Evolutionary conservation across 2,888 invertebrate species (phyloP).

Genomic region (Epsilonema sp.): DNA sequence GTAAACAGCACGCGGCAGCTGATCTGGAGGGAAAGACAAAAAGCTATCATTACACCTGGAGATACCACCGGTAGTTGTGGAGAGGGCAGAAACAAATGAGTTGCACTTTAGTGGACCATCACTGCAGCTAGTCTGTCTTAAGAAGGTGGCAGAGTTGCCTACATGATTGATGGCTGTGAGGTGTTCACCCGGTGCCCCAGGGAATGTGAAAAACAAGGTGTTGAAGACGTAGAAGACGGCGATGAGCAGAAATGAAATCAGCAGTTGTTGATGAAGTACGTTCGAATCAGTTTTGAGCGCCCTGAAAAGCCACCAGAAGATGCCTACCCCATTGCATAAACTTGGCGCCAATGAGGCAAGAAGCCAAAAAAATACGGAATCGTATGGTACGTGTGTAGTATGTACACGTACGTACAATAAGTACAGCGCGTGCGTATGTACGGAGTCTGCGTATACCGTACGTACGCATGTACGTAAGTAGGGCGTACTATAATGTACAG

Average conservation of each 20-base stretch:
- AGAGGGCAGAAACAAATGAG: too few relatives aligned
- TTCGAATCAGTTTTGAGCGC: slow-evolving; percentile 17
- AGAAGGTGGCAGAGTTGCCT: neutral
- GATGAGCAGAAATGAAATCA: slow-evolving; percentile 19
- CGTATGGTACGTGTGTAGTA: too few relatives aligned
- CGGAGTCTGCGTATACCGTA: too few relatives aligned
- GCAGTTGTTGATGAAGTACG: slow-evolving; percentile 21
- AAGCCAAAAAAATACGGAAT: neutral
- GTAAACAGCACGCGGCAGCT: slow-evolving; percentile 20
- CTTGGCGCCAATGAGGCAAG: neutral
- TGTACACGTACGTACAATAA: too few relatives aligned
- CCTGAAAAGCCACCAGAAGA: slow-evolving; percentile 14
- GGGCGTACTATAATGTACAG: slow-evolving; percentile 8
- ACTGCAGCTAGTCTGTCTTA: neutral
- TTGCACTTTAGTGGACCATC: neutral
- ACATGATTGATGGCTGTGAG: slow-evolving; percentile 18
- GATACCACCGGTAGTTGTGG: too few relatives aligned
- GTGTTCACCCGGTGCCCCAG: too few relatives aligned
- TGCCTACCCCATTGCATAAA: neutral
- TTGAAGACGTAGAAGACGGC: slow-evolving; percentile 19
- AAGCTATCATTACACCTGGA: too few relatives aligned
- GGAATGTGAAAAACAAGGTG: slow-evolving; percentile 16
- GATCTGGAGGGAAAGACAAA: slow-evolving; percentile 14
- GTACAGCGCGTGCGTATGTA: too few relatives aligned
- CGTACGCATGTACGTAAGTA: too few relatives aligned